A percentile compares a stretch with the other conserved stretches of the same genome.
Conservation (phyloP, 1,140 invertebrate genomes). For the Ephestia elutella region DNA sequence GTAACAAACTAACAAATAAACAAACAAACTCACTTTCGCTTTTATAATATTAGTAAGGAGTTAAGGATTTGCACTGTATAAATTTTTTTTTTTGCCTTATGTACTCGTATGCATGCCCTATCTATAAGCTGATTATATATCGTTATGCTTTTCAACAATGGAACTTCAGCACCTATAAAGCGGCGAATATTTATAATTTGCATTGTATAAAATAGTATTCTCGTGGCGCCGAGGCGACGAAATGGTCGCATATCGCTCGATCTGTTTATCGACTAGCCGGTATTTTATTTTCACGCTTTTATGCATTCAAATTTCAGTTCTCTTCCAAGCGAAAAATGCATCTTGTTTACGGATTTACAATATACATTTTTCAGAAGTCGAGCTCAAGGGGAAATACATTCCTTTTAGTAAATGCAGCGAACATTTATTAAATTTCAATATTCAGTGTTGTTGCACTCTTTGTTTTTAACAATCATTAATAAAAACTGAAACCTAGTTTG, state of each 20-base stretch:
- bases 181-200: no score
- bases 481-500: no score
- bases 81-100: no score
- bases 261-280: neutral
- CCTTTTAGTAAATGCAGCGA: neutral
- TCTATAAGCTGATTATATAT: no score
- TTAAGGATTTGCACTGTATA: no score
- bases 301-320: conserved; percentile 4
- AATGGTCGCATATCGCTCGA: neutral
- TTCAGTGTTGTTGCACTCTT: neutral
- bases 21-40: no score
- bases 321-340: conserved; percentile 2
- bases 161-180: no score
- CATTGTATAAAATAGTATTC: no score
- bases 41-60: no score
- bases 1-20: no score
- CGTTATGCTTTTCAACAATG: no score
- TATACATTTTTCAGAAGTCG: conserved; percentile 2
- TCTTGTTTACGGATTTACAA: conserved; percentile 5
- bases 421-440: neutral
- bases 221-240: neutral
- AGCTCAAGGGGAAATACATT: neutral
- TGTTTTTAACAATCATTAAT: neutral
- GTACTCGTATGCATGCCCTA: no score
- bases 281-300: neutral